These are phyloP conservation scores for Cyrtodaria siliqua DNA, from an alignment of 2,888 invertebrate genomes.

Conservation along the genomic window DNA sequence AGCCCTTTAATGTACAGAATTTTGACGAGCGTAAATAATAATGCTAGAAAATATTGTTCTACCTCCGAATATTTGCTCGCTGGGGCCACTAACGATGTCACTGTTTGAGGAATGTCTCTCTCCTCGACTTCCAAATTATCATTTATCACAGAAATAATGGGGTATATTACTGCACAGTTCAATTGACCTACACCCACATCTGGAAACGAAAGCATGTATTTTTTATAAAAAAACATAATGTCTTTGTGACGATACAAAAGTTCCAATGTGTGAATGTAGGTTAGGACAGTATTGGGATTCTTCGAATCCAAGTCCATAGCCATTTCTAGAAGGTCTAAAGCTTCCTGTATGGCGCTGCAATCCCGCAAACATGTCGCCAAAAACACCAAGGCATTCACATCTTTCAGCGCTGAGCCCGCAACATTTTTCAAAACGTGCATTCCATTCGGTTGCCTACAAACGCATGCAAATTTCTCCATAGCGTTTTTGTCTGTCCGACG, in stretches of 20 bases:
- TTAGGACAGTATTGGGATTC: conserved; percentile 55
- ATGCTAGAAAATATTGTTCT: conserved; percentile 58
- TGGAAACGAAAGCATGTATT: conserved; percentile 41
- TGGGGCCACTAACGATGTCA: neutral
- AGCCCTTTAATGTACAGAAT: conserved; percentile 61
- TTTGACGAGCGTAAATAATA: conserved; percentile 67
- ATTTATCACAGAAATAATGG: conserved; percentile 2
- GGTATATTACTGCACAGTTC: conserved; percentile 28
- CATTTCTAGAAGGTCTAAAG: conserved; percentile 51
- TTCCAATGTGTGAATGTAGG: conserved; percentile 68
- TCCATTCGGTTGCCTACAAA: conserved; percentile 53
- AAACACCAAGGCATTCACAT: conserved; percentile 59
- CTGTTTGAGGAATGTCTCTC: neutral
- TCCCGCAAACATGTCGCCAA: conserved; percentile 64
- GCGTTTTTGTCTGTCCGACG: conserved; percentile 52
- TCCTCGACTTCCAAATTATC: neutral
- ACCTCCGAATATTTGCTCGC: conserved; percentile 45
- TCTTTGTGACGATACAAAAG: conserved; percentile 47
- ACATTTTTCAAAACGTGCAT: conserved; percentile 58
- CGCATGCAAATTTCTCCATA: conserved; percentile 61
- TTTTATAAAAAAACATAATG: conserved; percentile 32
- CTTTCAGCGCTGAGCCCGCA: conserved; percentile 45
- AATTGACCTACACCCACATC: conserved; percentile 38
- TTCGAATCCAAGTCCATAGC: conserved; percentile 45
- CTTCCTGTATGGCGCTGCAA: conserved; percentile 60